These are phyloP conservation scores for Poeciliopsis retropinna DNA, from an alignment of 2,113 vertebrate genomes.

Conservation along the genomic window DNA sequence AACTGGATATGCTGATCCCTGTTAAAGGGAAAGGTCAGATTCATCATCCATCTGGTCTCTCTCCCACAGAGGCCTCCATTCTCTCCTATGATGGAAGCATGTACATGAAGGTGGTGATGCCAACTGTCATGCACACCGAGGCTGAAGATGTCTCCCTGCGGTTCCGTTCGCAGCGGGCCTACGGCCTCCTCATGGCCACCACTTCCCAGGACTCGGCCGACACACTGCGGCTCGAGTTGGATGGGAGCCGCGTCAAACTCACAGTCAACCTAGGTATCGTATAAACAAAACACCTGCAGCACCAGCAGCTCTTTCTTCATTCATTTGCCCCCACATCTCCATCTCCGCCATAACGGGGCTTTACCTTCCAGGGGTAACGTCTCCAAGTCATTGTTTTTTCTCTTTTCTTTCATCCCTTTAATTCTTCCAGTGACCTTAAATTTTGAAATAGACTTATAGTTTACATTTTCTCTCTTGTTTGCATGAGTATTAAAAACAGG, in stretches of 20 bases:
- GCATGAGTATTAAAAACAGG: slow-evolving; percentile 65
- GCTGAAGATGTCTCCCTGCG: slow-evolving; percentile 97
- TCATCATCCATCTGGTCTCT: background rate
- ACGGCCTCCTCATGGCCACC: slow-evolving; percentile 94
- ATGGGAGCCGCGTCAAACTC: slow-evolving; percentile 95
- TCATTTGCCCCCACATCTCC: slow-evolving; percentile 70
- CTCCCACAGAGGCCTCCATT: slow-evolving; percentile 91
- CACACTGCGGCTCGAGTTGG: slow-evolving; percentile 94
- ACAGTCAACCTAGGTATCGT: slow-evolving; percentile 99
- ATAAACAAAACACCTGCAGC: slow-evolving; percentile 76
- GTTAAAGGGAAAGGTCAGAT: background rate
- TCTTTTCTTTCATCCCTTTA: background rate
- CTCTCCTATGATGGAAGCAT: slow-evolving; percentile 98
- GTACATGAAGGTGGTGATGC: slow-evolving; percentile 99
- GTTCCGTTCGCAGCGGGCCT: slow-evolving; percentile 96
- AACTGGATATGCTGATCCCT: too few relatives aligned
- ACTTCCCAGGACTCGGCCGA: slow-evolving; percentile 96
- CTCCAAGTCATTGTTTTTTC: slow-evolving; percentile 23
- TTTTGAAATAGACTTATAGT: background rate
- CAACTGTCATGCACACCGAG: slow-evolving; percentile 96
- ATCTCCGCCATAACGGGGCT: slow-evolving; percentile 34
- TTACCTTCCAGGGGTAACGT: slow-evolving; percentile 42
- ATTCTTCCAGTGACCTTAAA: background rate
- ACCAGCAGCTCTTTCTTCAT: slow-evolving; percentile 45
- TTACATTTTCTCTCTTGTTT: slow-evolving; percentile 24